phyloP scores from a whole-genome alignment of 2,113 vertebrate species.

The Edolisoma coerulescens region DNA sequence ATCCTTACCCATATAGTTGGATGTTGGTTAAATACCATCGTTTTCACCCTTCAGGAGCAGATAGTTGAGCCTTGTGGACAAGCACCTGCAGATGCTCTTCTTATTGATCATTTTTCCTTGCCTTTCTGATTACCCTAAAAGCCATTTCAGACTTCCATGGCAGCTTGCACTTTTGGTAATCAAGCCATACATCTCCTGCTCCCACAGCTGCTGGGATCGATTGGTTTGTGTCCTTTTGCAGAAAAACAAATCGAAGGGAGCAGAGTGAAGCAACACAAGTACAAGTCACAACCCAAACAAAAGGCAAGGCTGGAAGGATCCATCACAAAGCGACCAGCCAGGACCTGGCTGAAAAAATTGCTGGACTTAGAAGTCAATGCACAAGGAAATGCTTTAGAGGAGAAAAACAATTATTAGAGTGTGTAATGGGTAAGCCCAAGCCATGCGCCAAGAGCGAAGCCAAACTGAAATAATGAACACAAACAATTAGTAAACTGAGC shows the following conservation, averaged over 20 bases:
- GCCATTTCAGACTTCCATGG: neutral
- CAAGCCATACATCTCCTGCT: neutral
- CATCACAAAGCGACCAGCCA: neutral
- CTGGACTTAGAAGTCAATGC: neutral
- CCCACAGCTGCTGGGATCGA: neutral
- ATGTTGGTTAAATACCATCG: accelerated
- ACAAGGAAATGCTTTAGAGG: neutral
- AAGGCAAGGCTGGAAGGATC: neutral
- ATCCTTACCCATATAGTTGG: neutral
- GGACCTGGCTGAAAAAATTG: neutral
- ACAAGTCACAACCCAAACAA: neutral
- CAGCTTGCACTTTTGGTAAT: neutral
- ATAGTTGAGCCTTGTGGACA: neutral
- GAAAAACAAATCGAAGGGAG: neutral
- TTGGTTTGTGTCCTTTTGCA: neutral
- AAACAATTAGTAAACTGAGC: neutral
- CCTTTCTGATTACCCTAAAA: neutral
- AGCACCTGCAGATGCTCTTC: neutral
- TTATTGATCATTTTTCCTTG: neutral
- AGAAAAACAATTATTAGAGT: neutral
- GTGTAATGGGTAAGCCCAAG: neutral
- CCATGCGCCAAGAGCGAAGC: neutral
- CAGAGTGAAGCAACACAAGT: neutral
- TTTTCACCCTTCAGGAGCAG: neutral
- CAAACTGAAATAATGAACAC: neutral